A percentile compares a stretch with the other conserved stretches of the same genome.
phyloP scores from a whole-genome alignment of 2,888 invertebrate species.

The Uropetala carovei region DNA sequence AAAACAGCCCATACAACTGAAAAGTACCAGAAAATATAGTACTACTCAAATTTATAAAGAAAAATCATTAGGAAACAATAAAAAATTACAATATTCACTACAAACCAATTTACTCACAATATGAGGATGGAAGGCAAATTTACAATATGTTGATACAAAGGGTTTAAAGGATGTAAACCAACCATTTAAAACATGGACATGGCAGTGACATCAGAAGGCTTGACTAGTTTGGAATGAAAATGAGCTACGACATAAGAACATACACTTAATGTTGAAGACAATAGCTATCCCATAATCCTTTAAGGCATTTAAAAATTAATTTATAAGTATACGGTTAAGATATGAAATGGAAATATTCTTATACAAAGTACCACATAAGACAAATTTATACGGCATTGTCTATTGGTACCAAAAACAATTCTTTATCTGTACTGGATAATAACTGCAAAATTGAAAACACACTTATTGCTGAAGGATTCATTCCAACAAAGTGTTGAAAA shows the following conservation, averaged over 20 bases:
- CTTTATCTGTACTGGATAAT: neutral
- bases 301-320: neutral
- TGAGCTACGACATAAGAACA: constrained; percentile 39
- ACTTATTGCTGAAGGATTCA: too few relatives aligned
- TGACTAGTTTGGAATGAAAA: constrained; percentile 60
- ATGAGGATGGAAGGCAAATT: constrained; percentile 44
- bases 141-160: constrained; percentile 55
- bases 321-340: neutral
- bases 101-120: constrained; percentile 53
- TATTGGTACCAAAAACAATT: neutral
- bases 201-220: constrained; percentile 56
- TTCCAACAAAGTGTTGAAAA: too few relatives aligned
- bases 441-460: neutral
- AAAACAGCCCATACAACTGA: too few relatives aligned
- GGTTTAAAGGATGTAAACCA: constrained; percentile 36
- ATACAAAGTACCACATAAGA: neutral
- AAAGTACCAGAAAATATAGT: too few relatives aligned
- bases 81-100: constrained; percentile 31
- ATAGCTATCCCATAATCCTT: constrained; percentile 14
- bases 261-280: constrained; percentile 18
- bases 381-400: neutral
- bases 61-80: neutral
- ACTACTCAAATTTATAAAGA: neutral
- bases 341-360: neutral
- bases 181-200: constrained; percentile 42